Evolutionary conservation across 2,888 invertebrate genomes (phyloP).

Genomic region (Hypena proboscidalis): DNA sequence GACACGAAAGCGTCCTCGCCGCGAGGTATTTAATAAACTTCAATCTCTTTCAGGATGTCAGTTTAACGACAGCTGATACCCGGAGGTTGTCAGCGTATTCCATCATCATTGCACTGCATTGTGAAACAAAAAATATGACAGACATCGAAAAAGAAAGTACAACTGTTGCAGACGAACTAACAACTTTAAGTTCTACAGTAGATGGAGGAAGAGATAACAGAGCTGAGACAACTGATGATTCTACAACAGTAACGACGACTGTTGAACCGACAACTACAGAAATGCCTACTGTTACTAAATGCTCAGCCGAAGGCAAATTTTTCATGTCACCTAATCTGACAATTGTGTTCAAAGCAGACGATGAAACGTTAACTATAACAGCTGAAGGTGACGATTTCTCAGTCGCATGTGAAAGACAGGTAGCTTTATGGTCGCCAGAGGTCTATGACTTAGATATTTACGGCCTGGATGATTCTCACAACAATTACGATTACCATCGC

Average conservation of each 20-base stretch:
- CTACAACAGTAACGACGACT: no score
- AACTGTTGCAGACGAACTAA: slow-evolving; percentile 1
- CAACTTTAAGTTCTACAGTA: no score
- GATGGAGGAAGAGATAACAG: slow-evolving; percentile 14
- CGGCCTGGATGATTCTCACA: slow-evolving; percentile 64
- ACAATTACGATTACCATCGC: slow-evolving; percentile 72
- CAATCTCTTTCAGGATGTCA: slow-evolving; percentile 60
- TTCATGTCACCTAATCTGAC: slow-evolving; percentile 55
- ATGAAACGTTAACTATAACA: slow-evolving; percentile 51
- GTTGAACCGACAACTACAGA: neutral
- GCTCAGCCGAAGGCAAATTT: slow-evolving; percentile 61
- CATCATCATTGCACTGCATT: slow-evolving; percentile 65
- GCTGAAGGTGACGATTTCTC: slow-evolving; percentile 53
- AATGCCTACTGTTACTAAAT: slow-evolving; percentile 22
- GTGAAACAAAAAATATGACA: slow-evolving; percentile 42
- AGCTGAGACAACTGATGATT: slow-evolving; percentile 5
- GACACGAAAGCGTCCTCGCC: no score
- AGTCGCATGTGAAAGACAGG: slow-evolving; percentile 50
- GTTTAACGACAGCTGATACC: slow-evolving; percentile 61
- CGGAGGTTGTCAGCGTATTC: slow-evolving; percentile 57
- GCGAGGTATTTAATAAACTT: no score
- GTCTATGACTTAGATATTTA: slow-evolving; percentile 63
- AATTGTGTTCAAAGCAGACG: slow-evolving; percentile 56
- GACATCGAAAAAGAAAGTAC: slow-evolving; percentile 15
- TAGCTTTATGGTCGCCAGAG: slow-evolving; percentile 47